Evolutionary conservation across 2,888 invertebrate genomes (phyloP).

Genomic region (Neoascia interrupta): DNA sequence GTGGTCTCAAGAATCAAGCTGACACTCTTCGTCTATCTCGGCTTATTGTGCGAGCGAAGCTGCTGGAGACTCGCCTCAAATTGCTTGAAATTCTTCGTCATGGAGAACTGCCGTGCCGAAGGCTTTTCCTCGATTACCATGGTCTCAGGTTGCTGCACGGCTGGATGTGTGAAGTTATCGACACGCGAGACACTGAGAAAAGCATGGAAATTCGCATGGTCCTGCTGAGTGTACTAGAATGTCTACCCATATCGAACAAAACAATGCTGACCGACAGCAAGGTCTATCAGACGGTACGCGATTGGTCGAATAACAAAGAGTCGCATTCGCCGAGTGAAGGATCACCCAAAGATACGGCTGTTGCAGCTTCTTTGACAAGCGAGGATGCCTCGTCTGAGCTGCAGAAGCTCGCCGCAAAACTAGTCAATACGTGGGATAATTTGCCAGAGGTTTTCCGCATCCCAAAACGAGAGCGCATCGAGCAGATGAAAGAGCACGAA

Average conservation of each 20-base stretch:
- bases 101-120: constrained; percentile 89
- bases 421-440: constrained; percentile 75
- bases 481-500: constrained; percentile 97
- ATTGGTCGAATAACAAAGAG: constrained; percentile 84
- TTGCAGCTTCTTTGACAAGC: neutral
- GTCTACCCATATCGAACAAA: constrained; percentile 95
- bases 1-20: constrained; percentile 92
- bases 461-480: constrained; percentile 95
- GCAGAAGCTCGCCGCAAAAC: constrained; percentile 73
- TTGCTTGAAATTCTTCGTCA: constrained; percentile 89
- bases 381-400: constrained; percentile 66
- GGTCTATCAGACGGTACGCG: constrained; percentile 90
- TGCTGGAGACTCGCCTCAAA: constrained; percentile 86
- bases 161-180: constrained; percentile 88
- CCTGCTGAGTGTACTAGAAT: constrained; percentile 88
- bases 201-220: constrained; percentile 82
- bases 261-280: constrained; percentile 96
- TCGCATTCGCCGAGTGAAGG: constrained; percentile 67
- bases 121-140: constrained; percentile 95
- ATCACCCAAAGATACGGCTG: constrained; percentile 53
- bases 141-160: constrained; percentile 94
- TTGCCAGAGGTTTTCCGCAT: constrained; percentile 87
- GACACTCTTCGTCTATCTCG: constrained; percentile 94
- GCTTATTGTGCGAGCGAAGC: constrained; percentile 95
- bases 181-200: constrained; percentile 72